Evolutionary conservation across 2,113 vertebrate genomes (phyloP).

Genomic region (Neogobius melanostomus): DNA sequence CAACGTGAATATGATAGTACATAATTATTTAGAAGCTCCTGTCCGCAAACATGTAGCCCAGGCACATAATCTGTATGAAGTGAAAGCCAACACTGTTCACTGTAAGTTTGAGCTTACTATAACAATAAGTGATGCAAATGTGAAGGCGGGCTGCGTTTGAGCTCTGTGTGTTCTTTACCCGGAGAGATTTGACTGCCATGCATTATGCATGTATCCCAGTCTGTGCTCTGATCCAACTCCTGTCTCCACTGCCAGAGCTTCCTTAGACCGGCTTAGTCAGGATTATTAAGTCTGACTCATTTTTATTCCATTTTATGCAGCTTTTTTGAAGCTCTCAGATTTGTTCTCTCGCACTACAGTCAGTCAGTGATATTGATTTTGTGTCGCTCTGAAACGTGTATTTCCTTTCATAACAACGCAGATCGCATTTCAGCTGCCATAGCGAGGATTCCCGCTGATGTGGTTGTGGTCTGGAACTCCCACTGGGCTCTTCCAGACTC

Average conservation of each 20-base stretch:
- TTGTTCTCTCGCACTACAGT: constrained; percentile 64
- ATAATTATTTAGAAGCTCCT: constrained; percentile 56
- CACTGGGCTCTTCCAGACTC: constrained; percentile 24
- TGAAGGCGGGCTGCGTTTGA: constrained; percentile 19
- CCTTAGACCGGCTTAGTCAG: constrained; percentile 72
- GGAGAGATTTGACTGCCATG: constrained; percentile 64
- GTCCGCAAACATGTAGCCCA: constrained; percentile 34
- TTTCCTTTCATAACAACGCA: constrained; percentile 66
- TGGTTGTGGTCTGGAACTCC: constrained; percentile 49
- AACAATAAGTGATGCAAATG: constrained; percentile 61
- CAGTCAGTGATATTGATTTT: constrained; percentile 70
- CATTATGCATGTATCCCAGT: constrained; percentile 76
- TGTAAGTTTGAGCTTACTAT: constrained; percentile 37
- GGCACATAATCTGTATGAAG: constrained; percentile 29
- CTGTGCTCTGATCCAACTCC: constrained; percentile 71
- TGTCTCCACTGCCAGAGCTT: constrained; percentile 73
- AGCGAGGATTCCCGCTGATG: constrained; percentile 57
- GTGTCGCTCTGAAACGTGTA: constrained; percentile 57
- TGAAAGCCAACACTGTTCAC: not conserved
- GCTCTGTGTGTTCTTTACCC: constrained; percentile 30
- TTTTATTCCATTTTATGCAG: constrained; percentile 71
- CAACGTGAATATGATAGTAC: constrained; percentile 47
- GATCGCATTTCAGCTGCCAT: constrained; percentile 51
- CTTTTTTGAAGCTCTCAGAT: constrained; percentile 65
- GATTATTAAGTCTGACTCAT: constrained; percentile 79